Conservation (phyloP, 2,888 invertebrate genomes). For the Parelbella ahira region DNA sequence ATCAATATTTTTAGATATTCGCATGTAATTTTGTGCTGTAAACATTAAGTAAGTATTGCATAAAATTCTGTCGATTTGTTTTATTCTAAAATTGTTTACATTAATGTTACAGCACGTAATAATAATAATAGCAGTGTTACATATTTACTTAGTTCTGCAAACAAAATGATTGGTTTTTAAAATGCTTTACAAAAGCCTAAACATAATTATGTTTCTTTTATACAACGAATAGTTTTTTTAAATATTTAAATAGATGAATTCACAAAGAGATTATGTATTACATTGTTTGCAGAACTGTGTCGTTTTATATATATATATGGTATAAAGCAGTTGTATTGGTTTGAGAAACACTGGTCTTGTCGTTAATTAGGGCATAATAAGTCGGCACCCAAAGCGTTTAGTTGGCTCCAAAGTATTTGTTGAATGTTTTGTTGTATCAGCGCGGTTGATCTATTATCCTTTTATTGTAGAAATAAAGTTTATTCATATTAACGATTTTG, state of each 20-base stretch:
- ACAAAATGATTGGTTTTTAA: slow-evolving; percentile 19
- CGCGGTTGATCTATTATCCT: slow-evolving; percentile 68
- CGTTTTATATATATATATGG: slow-evolving; percentile 23
- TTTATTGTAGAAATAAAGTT: slow-evolving; percentile 79
- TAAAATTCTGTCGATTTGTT: too few relatives aligned
- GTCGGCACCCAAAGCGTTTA: slow-evolving; percentile 74
- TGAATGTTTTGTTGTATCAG: slow-evolving; percentile 74
- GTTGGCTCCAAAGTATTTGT: slow-evolving; percentile 77
- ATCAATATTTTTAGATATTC: slow-evolving; percentile 25
- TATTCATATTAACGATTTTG: slow-evolving; percentile 63
- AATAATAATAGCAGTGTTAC: slow-evolving; percentile 10
- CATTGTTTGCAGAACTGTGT: slow-evolving; percentile 26
- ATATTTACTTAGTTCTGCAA: slow-evolving; percentile 21
- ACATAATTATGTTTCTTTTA: slow-evolving; percentile 18
- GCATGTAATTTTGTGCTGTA: slow-evolving; percentile 45
- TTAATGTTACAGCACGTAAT: slow-evolving; percentile 16
- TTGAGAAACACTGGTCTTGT: slow-evolving; percentile 78
- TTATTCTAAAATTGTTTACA: too few relatives aligned
- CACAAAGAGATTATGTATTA: not conserved
- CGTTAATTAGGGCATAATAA: slow-evolving; percentile 64
- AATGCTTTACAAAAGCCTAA: slow-evolving; percentile 5
- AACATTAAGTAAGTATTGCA: slow-evolving; percentile 2
- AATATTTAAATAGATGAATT: slow-evolving; percentile 14
- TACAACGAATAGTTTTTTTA: slow-evolving; percentile 27
- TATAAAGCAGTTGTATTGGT: slow-evolving; percentile 32